Evolutionary conservation across 92 coral and sea anemone species (phyloP), one percentile per base, ranked within the genome.

Genomic region (Desmophyllum pertusum): DNA sequence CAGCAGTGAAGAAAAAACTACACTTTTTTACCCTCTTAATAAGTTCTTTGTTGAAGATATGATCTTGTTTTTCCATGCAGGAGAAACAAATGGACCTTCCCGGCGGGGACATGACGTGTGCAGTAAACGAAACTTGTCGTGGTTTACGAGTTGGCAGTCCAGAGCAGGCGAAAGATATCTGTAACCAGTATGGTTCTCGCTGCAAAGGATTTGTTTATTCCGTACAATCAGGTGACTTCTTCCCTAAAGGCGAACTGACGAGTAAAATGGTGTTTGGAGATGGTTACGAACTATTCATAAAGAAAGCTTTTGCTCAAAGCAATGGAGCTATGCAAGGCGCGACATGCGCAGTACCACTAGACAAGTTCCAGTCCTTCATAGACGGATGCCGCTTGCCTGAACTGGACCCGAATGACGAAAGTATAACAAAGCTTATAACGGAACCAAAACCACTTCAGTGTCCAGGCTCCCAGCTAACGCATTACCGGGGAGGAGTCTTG

Each of bases 331-430:
- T 13, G 84, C 79, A 80, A 90, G 73, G 79, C 68, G 77, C 46
- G 14, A 86, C 85, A 27, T 96, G 99, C 43, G 95, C 94, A 2
- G 90, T 94, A 31, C 79, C 87, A 15, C 81, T 86, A 30, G 90
- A 85, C 14, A 61, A 67, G 48, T 40, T 51, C 50, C 75, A 87
- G 37, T 83, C 84, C 55, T 30, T 51, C 3, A 65, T 85, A 23
- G 84, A 80, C 21, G 87, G 79, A 36, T 96, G 99, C 77, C 90
- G 64, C 40, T 64, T 96, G 25, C 91, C 95, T 3, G 93, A 87
- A 78, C 87, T 94, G 88, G 94, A 96, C 86, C 98, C 99, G 19
- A 92, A 88, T 65, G 86, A 96, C 75, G 89, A 73, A 27, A 73
- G 77, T 72, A 90, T 96, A 18, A 86, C 90, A 84, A 83, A 89